These are phyloP conservation scores for Tetragnatha montana DNA, from an alignment of 2,888 invertebrate genomes.

Conservation along the genomic window DNA sequence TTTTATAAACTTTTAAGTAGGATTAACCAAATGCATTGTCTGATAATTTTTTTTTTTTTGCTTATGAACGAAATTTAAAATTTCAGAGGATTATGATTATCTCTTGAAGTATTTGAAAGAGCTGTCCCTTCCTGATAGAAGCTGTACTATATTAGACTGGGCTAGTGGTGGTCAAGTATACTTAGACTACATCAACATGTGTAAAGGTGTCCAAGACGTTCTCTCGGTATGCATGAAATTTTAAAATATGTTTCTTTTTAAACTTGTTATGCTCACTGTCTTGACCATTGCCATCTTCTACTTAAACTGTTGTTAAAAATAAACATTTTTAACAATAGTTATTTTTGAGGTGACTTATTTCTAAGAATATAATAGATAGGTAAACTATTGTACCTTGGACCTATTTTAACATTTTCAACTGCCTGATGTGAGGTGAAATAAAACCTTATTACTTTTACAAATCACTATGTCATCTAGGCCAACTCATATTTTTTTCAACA, in stretches of 20 bases:
- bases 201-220: constrained; percentile 74
- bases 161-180: constrained; percentile 83
- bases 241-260: neutral
- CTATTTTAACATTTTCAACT: no score
- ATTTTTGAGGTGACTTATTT: no score
- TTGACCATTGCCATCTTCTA: no score
- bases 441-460: no score
- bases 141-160: constrained; percentile 83
- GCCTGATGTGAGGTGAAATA: no score
- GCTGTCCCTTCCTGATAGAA: constrained; percentile 78
- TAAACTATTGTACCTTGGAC: no score
- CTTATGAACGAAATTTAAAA: neutral
- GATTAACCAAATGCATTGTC: neutral
- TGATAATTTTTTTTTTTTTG: neutral
- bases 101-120: constrained; percentile 81
- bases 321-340: no score
- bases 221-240: constrained; percentile 72
- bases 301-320: no score
- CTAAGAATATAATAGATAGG: no score
- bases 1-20: neutral
- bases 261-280: neutral
- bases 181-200: constrained; percentile 83
- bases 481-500: no score
- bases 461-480: no score
- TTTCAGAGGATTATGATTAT: constrained; percentile 82